Conservation (phyloP, 1,140 invertebrate species). For the Tetramorium simillimum region DNA sequence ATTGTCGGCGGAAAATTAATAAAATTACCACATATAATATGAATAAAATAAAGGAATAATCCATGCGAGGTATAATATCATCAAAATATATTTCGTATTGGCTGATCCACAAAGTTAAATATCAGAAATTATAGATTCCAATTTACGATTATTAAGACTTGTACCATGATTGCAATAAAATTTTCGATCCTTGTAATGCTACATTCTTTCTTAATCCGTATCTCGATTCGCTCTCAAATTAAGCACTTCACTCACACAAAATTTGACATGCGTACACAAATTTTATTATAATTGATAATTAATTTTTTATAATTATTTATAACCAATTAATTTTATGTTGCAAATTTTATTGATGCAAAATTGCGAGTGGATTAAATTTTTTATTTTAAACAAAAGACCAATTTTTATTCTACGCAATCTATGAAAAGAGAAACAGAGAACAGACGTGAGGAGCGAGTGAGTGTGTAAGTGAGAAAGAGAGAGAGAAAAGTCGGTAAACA, state of each 20-base stretch:
- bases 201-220: background rate
- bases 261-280: background rate
- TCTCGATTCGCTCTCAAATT: background rate
- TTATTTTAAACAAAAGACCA: background rate
- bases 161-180: background rate
- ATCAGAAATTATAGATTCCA: background rate
- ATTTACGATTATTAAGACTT: background rate
- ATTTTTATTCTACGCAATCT: background rate
- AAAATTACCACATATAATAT: background rate
- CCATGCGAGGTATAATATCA: background rate
- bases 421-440: constrained; percentile 4
- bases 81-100: background rate
- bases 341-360: background rate
- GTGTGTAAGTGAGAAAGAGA: background rate
- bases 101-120: background rate
- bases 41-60: background rate
- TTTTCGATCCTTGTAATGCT: background rate
- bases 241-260: background rate
- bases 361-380: constrained; percentile 14
- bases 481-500: background rate
- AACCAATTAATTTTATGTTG: constrained; percentile 15
- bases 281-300: background rate
- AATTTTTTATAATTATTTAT: background rate
- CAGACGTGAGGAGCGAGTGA: background rate
- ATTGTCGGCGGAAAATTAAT: background rate